phyloP scores from a whole-genome alignment of 2,888 invertebrate genomes.

The Metalampra italica region DNA sequence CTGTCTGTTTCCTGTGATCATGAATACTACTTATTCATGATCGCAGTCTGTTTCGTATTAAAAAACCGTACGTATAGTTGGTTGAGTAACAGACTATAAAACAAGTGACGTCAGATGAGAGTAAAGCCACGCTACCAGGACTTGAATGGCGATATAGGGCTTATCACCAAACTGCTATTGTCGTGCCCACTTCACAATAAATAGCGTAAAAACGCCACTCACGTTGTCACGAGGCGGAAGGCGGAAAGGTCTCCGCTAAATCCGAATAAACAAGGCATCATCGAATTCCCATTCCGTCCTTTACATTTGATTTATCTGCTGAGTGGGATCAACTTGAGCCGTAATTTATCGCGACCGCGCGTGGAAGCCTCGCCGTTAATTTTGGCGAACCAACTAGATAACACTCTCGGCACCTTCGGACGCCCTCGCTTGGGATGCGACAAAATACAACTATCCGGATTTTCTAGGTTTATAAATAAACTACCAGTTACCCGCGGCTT shows the following conservation, averaged over 20 bases:
- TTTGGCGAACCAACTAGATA: conserved; percentile 52
- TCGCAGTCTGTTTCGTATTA: too few relatives aligned
- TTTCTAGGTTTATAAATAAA: too few relatives aligned
- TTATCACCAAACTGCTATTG: conserved; percentile 2
- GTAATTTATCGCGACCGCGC: conserved; percentile 58
- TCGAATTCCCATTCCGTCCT: conserved; percentile 57
- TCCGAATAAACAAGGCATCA: conserved; percentile 44
- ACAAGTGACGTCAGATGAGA: too few relatives aligned
- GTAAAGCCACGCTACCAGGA: too few relatives aligned
- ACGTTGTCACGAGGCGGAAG: conserved; percentile 36
- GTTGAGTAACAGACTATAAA: too few relatives aligned
- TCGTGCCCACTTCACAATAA: conserved; percentile 28
- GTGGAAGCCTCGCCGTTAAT: conserved; percentile 52
- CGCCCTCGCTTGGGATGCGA: background rate
- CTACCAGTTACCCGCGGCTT: too few relatives aligned
- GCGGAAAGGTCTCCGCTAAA: conserved; percentile 30
- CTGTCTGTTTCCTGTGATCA: too few relatives aligned
- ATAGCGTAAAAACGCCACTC: conserved; percentile 30
- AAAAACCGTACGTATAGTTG: too few relatives aligned
- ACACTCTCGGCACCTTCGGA: conserved; percentile 41
- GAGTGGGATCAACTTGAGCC: conserved; percentile 55
- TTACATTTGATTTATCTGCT: conserved; percentile 68
- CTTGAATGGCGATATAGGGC: too few relatives aligned
- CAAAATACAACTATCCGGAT: conserved; percentile 2
- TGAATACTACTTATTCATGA: too few relatives aligned